Evolutionary conservation across 2,113 vertebrate species (phyloP).

Genomic region (Myotis davidii): DNA sequence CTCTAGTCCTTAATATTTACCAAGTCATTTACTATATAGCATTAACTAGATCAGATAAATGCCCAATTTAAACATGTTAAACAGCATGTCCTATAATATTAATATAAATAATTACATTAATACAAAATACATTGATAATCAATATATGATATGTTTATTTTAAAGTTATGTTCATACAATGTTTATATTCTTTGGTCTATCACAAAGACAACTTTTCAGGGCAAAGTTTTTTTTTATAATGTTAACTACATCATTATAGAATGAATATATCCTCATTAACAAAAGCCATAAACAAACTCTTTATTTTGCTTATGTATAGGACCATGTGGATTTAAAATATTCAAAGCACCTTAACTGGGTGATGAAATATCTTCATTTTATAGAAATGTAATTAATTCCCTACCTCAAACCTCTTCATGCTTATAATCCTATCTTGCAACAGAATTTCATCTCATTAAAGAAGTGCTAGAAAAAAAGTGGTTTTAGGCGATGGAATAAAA

Average conservation of each 20-base stretch:
- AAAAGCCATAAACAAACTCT: constrained; percentile 22
- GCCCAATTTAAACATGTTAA: neutral
- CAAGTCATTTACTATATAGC: neutral
- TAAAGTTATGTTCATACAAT: neutral
- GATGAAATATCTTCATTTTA: constrained; percentile 66
- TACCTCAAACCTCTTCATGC: constrained; percentile 21
- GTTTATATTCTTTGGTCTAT: constrained; percentile 31
- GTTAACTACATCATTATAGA: constrained; percentile 49
- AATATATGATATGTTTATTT: constrained; percentile 14
- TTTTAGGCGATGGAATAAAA: neutral
- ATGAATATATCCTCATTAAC: constrained; percentile 47
- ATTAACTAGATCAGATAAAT: neutral
- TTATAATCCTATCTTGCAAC: constrained; percentile 54
- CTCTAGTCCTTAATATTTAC: neutral
- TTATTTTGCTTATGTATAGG: constrained; percentile 62
- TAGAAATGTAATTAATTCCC: constrained; percentile 67
- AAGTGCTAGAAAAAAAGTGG: constrained; percentile 53
- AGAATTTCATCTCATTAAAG: constrained; percentile 51
- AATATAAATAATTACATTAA: constrained; percentile 6
- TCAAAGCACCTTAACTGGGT: neutral
- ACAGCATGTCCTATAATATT: neutral
- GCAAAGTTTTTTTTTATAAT: neutral
- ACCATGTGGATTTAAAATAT: constrained; percentile 61
- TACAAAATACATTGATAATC: constrained; percentile 26
- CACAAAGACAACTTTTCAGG: neutral